Evolutionary conservation across 64 coral and sea anemone species (phyloP), one percentile per base, ranked within the genome.

Genomic region (Stylophora pistillata): DNA sequence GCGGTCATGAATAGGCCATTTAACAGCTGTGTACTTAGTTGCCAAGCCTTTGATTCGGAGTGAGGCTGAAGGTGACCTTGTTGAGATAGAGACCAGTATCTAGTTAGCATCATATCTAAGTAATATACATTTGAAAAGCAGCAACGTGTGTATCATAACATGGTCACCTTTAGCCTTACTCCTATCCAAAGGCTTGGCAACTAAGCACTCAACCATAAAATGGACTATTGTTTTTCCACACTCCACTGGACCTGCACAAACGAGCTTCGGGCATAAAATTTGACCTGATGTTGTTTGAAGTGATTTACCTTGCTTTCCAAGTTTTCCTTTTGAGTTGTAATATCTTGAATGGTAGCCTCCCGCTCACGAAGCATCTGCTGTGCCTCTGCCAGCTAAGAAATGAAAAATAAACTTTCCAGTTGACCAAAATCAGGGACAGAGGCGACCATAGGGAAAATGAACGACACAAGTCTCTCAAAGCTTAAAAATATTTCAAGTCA

Each of bases 311-410:
- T 84, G 13, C 30, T 69, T 53, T 84, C 80, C 37, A 84, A 34
- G 37, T 6, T 69, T 70, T 84, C 80, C 26, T 84, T 70, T 1
- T 53, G 61, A 28, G 80, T 26, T 26, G 80, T 47, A 23, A 84
- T 84, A 25, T 84, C 80, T 61, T 84, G 80, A 64, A 84, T 84
- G 62, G 80, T 84, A 14, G 80, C n/a, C 80, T 84, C 80, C 3
- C 80, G 80, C 15, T 84, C 80, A 53, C 80, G 80, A 52, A 84
- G 21, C 20, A 62, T 84, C 34, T 31, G 66, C 33, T 84, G 80
- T 17, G 21, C n/a, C 34, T 84, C 80, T 3, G 80, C 4, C 37
- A 84, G n/a, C 80, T 84, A 21, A 54, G 53, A 60, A 47, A 0
- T 2, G 62, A 15, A 54, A 18, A 65, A 11, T 18, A 20, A 70